Base-by-base conservation (phyloP, 2,888 invertebrate genomes). In the Hydropsyche betteni region DNA sequence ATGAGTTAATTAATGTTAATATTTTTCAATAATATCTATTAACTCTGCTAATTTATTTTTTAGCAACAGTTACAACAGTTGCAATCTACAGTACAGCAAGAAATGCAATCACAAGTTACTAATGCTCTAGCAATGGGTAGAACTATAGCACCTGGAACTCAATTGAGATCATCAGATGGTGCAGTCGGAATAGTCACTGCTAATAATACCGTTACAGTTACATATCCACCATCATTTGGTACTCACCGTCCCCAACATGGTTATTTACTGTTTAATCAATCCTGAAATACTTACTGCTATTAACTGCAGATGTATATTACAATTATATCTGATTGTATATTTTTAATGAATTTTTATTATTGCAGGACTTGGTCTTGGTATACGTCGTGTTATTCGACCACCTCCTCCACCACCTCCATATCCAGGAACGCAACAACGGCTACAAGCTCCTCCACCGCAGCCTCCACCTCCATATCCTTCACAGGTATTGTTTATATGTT, bases 341-440 rank as follows among this genome's bases (percentile, higher is more conserved):
- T 68, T 36, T 2, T 58, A 58, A 55, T 69, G 4, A 55, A 58
- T 3, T 68, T 73, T 8, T 24, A 24, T 24, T 24, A 24, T 24
- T 24, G 24, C 24, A 24, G 77, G 76, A 8, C 74, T 78, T n/a
- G 58, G 76, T 76, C 38, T 78, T n/a, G 82, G 82, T 4, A 82
- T 83, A 10, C 82, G 83, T 70, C 85, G 85, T 71, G 83, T 83
- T 5, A 24, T 24, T 24, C 24, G 24, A 24, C 84, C 85, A 0
- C 89, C 91, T 8, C 91, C 91, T 38, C 93, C 93, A 3, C 93
- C 93, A 74, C 93, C 93, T 44, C 91, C 92, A 75, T 90, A 91
- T 84, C 91, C 91, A 33, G 92, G 91, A 69, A 92, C 91, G 5
- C 91, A 69, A 53, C 52, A 50, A n/a, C 24, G 76, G 10, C 61